Evolutionary conservation across 2,888 invertebrate genomes (phyloP), one percentile per base, ranked within the genome.

Genomic region (Chrysolina oricalcia): DNA sequence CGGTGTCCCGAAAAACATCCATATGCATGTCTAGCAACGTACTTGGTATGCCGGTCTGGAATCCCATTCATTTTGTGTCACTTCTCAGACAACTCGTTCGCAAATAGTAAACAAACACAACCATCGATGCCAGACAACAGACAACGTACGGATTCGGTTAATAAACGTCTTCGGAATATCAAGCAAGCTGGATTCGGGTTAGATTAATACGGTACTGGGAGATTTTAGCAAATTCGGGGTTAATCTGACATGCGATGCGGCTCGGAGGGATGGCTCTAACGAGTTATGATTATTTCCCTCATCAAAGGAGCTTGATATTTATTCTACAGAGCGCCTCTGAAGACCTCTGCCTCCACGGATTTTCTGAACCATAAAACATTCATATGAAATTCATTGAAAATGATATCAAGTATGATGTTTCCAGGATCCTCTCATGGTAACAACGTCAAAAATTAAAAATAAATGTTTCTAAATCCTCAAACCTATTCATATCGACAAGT

Each of bases 61-160:
- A 15, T 19, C 48, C 56, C 41, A 68, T 68, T 68, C 68, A 53
- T 68, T 68, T 46, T 40, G 53, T 68, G 53, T 53, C 40, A 68
- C 40, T 68, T 53, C 53, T 53, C 53, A 35, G 68, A 68, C 53
- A 40, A 70, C 62, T 70, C 70, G 62, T 70, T 62, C 70, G 15
- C 62, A 62, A 70, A 70, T 70, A 70, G n/a, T 70, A 70, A 70
- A 70, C 23, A 70, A 62, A 59, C 70, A 70, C 23, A 23, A 59
- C 46, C 35, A 41, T 43, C 70, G 70, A 70, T 35, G 59, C 27
- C 59, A 62, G 46, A 59, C 43, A 62, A 70, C 59, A 62, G 46
- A 59, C 43, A 62, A 70, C 70, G 70, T 70, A 62, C 17, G 62
- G 70, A 70, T 70, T 70, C 62, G 62, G 53, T 40, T 53, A 56